phyloP scores from a whole-genome alignment of 1,140 invertebrate genomes.

The Oreohelix idahoensis region DNA sequence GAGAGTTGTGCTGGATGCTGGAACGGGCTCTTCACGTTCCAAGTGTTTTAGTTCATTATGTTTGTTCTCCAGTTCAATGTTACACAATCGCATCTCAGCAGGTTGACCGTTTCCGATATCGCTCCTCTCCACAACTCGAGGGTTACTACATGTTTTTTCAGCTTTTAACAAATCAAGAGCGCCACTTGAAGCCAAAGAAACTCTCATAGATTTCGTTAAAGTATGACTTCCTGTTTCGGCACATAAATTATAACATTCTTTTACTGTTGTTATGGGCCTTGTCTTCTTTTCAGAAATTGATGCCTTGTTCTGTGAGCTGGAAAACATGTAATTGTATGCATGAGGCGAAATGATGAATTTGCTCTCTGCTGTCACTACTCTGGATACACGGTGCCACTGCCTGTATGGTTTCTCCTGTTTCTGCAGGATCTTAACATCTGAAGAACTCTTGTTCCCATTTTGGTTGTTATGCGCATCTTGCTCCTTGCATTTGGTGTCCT shows the following conservation, averaged over 20 bases:
- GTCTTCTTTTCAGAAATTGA: not conserved
- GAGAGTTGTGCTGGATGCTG: too few species aligned
- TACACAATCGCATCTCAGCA: too few species aligned
- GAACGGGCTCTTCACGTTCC: too few species aligned
- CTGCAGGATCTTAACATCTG: not conserved
- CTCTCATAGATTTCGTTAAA: not conserved
- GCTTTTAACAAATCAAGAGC: not conserved
- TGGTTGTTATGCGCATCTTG: not conserved
- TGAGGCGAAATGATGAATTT: conserved; percentile 2
- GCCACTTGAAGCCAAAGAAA: not conserved
- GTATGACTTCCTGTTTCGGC: not conserved
- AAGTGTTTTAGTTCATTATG: too few species aligned
- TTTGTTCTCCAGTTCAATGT: too few species aligned
- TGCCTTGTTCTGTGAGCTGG: not conserved
- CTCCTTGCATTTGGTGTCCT: not conserved
- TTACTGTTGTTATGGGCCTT: not conserved
- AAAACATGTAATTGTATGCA: not conserved
- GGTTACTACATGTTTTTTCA: not conserved
- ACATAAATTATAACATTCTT: not conserved
- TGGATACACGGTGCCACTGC: not conserved
- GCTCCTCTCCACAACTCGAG: not conserved
- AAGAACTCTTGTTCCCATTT: not conserved
- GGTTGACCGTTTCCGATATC: not conserved
- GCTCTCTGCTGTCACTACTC: not conserved
- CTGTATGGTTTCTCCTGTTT: conserved; percentile 18